A percentile compares a stretch with the other conserved stretches of the same genome.
Evolutionary conservation across 2,797 vertebrate genomes (phyloP).

Genomic region (Myotis findleyi): DNA sequence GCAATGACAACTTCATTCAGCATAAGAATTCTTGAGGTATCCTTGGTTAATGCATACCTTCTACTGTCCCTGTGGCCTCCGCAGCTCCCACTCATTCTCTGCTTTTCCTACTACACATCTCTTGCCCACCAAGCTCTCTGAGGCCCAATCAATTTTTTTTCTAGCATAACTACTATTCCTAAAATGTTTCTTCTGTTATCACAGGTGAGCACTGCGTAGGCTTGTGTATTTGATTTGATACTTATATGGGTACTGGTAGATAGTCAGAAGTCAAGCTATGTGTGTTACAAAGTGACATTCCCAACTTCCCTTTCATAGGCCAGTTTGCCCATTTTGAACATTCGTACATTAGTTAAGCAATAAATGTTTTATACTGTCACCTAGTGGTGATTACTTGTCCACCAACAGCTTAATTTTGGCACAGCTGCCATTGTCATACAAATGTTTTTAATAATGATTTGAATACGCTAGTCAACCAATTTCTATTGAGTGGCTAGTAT

Average conservation of each 20-base stretch:
- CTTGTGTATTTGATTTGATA: background rate
- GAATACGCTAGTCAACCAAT: background rate
- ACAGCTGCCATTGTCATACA: background rate
- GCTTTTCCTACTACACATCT: background rate
- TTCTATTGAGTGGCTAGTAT: slow-evolving; percentile 21
- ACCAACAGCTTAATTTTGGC: background rate
- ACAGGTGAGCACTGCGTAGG: background rate
- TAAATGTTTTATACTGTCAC: slow-evolving; percentile 54
- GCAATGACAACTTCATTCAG: background rate
- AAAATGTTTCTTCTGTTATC: background rate
- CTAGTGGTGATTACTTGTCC: slow-evolving; percentile 38
- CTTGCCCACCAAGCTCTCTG: background rate
- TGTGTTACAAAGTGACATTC: background rate
- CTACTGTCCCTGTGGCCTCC: background rate
- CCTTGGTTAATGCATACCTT: background rate
- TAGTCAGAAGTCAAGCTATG: background rate
- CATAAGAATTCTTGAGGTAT: background rate
- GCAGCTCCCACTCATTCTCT: background rate
- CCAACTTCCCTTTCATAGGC: background rate
- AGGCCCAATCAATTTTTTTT: background rate
- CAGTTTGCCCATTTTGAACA: background rate
- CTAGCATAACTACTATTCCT: background rate
- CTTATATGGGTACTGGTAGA: background rate
- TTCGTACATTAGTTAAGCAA: background rate
- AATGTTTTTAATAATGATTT: slow-evolving; percentile 22